Conservation (phyloP, 2,797 vertebrate genomes). For the Characodon lateralis region DNA sequence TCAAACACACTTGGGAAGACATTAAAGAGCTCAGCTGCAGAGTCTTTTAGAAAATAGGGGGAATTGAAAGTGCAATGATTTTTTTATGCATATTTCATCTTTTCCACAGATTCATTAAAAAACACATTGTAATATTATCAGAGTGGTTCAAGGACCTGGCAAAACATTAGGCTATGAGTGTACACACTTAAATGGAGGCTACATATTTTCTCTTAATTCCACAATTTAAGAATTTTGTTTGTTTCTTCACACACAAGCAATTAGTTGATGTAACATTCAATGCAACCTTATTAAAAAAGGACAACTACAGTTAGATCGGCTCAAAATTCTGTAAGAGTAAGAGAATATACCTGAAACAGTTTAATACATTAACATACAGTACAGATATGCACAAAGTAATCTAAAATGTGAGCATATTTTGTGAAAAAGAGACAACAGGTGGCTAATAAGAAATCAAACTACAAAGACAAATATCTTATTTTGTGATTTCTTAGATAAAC, state of each 20-base stretch:
- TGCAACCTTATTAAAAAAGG: not conserved
- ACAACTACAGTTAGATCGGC: not conserved
- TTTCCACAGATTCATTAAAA: slow-evolving; percentile 25
- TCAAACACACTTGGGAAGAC: slow-evolving; percentile 50
- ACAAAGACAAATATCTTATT: not conserved
- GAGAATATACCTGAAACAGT: not conserved
- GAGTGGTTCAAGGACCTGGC: slow-evolving; percentile 6
- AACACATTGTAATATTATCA: slow-evolving; percentile 23
- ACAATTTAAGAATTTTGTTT: not conserved
- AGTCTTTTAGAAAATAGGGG: slow-evolving; percentile 29
- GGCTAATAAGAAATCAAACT: not conserved
- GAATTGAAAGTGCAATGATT: slow-evolving; percentile 17
- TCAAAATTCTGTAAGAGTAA: not conserved
- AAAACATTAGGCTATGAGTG: not conserved
- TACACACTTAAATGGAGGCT: not conserved
- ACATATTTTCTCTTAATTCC: no score
- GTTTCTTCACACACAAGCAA: not conserved
- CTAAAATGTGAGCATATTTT: not conserved
- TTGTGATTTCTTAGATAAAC: no score
- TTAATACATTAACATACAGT: not conserved
- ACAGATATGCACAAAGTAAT: not conserved
- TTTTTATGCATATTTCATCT: slow-evolving; percentile 39
- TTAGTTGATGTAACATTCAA: slow-evolving; percentile 14
- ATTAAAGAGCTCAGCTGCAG: slow-evolving; percentile 44
- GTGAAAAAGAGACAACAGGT: not conserved